These are phyloP conservation scores for Myocastor coypus DNA, from an alignment of 2,113 vertebrate species.

Conservation along the genomic window DNA sequence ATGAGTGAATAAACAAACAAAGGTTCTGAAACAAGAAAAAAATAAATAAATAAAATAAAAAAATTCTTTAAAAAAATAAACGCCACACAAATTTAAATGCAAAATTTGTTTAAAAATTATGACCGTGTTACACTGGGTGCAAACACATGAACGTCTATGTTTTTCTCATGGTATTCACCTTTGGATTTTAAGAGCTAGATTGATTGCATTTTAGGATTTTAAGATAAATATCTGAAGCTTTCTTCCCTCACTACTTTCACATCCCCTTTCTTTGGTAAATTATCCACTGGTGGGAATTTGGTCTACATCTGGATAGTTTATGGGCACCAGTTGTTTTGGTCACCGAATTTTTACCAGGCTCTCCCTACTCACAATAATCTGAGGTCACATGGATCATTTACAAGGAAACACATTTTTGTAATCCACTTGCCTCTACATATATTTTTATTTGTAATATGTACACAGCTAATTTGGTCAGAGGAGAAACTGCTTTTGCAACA, in stretches of 20 bases:
- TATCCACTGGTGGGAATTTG: constrained; percentile 17
- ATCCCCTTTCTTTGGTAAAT: background rate
- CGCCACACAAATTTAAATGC: background rate
- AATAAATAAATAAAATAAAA: too few species aligned
- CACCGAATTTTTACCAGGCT: constrained; percentile 77
- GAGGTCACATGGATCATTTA: constrained; percentile 80
- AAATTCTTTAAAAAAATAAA: too few species aligned
- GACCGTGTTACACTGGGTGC: constrained; percentile 23
- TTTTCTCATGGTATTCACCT: background rate
- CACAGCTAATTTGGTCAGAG: constrained; percentile 80
- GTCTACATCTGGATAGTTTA: constrained; percentile 54
- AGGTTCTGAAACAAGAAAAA: too few species aligned
- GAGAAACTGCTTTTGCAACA: constrained; percentile 78
- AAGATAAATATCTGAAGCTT: constrained; percentile 19
- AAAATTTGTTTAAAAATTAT: background rate
- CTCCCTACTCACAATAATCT: constrained; percentile 71
- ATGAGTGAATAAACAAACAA: too few species aligned
- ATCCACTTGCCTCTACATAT: constrained; percentile 73
- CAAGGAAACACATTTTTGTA: constrained; percentile 79
- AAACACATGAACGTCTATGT: background rate
- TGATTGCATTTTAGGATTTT: constrained; percentile 44
- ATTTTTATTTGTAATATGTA: constrained; percentile 83
- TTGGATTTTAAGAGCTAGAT: constrained; percentile 45
- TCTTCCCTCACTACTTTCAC: background rate
- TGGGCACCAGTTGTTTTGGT: constrained; percentile 57